Base-by-base conservation (phyloP, 2,888 invertebrate genomes). In the Luperina testacea region DNA sequence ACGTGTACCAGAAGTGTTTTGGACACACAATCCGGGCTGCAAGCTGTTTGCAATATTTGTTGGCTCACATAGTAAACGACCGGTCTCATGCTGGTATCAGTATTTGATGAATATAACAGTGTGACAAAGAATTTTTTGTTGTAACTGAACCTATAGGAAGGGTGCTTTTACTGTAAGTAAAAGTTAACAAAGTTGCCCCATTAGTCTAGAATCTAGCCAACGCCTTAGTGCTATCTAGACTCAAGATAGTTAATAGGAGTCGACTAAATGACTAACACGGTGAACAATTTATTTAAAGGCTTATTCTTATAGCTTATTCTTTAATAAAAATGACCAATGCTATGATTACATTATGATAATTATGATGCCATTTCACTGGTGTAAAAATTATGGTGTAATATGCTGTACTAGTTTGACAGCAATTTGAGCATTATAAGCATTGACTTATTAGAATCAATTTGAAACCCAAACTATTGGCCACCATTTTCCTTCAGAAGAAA, bases 1-100 rank as follows among this genome's bases (percentile, higher is more conserved):
- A 87, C 80, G 71, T 87, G 85, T 77, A 80, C 57, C 74, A 85
- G 80, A 82, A 89, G 84, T 80, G 78, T 82, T 72, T 73, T 78
- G 72, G 82, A 73, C 77, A 82, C 73, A 88, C 75, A 75, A 89
- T 71, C 72, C 67, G 48, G 24, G 65, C 70, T 67, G 74, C 77
- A 78, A 74, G 70, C 72, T 77, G 75, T 87, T 85, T 78, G 80
- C 70, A 51, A 70, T 80, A 83, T 86, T 78, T 78, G 80, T 77
- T 80, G 77, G 82, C 68, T 76, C 76, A 67, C 71, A 81, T 45
- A 75, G 71, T 68, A 69, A 32, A 61, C 48, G 51, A 63, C 64
- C 32, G 51, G 65, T 75, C 42, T 68, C 59, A 32, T 72, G 20
- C 45, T 48, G 7, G 48, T 72, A 74, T 71, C 42, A 61, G n/a